These are phyloP conservation scores for Nemurella pictetii DNA, from an alignment of 2,888 invertebrate genomes.

Conservation along the genomic window DNA sequence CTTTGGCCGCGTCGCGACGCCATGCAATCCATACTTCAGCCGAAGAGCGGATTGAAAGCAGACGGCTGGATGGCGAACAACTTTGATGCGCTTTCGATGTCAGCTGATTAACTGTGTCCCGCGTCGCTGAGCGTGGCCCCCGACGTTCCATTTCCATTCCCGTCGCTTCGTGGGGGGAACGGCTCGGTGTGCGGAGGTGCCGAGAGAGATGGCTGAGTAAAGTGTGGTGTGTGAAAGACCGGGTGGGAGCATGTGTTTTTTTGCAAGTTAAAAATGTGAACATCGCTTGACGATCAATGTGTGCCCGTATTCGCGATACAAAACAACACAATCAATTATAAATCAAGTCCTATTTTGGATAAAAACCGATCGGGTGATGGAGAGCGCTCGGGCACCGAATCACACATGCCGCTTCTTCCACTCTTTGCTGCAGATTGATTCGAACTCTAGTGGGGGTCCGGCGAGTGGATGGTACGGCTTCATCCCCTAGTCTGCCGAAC, in stretches of 20 bases:
- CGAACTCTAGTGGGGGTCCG: slow-evolving; percentile 23
- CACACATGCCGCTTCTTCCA: background rate
- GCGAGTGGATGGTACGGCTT: slow-evolving; percentile 17
- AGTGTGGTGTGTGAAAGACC: background rate
- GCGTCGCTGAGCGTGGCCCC: too few species aligned
- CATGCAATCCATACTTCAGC: background rate
- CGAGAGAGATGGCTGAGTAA: background rate
- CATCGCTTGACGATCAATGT: background rate
- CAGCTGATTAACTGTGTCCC: background rate
- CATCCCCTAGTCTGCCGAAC: slow-evolving; percentile 12
- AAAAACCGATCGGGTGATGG: background rate
- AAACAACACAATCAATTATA: background rate
- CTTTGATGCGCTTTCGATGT: background rate
- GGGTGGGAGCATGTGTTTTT: background rate
- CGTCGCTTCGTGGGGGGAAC: too few species aligned
- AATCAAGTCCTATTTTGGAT: background rate
- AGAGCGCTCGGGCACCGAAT: background rate
- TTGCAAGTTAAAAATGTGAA: background rate
- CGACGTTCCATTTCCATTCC: background rate
- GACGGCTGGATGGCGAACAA: background rate
- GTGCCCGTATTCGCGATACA: background rate
- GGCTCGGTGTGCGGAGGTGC: background rate
- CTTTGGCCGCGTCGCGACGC: background rate
- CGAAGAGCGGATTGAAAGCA: background rate
- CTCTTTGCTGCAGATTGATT: slow-evolving; percentile 34